phyloP scores from a whole-genome alignment of 23 tunicate species.

The Trididemnum clinides region DNA sequence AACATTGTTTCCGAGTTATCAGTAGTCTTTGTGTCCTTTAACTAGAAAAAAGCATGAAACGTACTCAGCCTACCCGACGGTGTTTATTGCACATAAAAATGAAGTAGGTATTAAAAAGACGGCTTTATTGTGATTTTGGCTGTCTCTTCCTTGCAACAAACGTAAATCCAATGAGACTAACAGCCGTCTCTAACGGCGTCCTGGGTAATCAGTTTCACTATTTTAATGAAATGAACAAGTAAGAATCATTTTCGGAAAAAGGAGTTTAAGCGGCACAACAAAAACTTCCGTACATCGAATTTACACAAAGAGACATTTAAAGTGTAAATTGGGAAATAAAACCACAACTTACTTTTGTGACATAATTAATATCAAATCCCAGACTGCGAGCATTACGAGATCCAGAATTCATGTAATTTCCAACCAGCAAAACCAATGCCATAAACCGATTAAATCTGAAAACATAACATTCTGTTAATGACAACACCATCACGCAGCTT shows the following conservation, averaged over 20 bases:
- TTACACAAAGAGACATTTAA: background rate
- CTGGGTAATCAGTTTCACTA: no score
- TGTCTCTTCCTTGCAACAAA: no score
- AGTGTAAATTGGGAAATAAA: no score
- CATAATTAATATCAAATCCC: constrained; percentile 88
- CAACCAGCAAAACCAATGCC: constrained; percentile 82
- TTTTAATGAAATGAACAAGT: no score
- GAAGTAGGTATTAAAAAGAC: no score
- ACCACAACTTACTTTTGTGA: constrained; percentile 20
- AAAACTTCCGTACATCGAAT: background rate
- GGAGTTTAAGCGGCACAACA: background rate
- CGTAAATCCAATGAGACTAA: no score
- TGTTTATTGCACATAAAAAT: no score
- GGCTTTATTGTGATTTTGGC: no score
- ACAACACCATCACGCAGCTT: background rate
- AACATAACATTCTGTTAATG: background rate
- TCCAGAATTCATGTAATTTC: constrained; percentile 95
- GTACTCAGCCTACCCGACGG: no score
- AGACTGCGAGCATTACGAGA: constrained; percentile 88
- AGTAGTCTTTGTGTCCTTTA: constrained; percentile 91
- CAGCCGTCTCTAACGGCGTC: no score
- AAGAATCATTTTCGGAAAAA: no score
- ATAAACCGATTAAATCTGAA: constrained; percentile 78
- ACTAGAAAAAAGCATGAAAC: constrained; percentile 51
- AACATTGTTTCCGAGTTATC: constrained; percentile 83